These are phyloP conservation scores for Lindbergichthys nudifrons DNA, from an alignment of 2,797 vertebrate species.

Conservation along the genomic window DNA sequence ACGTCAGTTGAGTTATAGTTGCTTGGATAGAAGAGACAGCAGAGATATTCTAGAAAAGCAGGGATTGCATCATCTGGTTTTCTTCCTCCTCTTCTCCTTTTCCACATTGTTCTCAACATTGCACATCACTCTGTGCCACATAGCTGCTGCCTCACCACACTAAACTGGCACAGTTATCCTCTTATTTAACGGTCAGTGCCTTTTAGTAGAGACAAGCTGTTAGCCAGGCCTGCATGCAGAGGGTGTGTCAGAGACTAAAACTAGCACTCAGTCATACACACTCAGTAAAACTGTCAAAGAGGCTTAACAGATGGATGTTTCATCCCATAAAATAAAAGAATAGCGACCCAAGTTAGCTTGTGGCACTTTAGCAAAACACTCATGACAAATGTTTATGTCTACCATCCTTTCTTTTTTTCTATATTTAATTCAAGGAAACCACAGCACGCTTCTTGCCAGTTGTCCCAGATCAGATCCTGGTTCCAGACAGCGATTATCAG, in stretches of 20 bases:
- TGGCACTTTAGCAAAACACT: slow-evolving; percentile 33
- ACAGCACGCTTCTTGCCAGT: not conserved
- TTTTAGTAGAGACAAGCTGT: slow-evolving; percentile 32
- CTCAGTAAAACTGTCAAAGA: slow-evolving; percentile 39
- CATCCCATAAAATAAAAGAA: slow-evolving; percentile 18
- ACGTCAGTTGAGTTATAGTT: not conserved
- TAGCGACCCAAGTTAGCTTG: slow-evolving; percentile 9
- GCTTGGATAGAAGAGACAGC: not conserved
- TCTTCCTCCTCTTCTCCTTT: slow-evolving; percentile 11
- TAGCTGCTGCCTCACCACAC: slow-evolving; percentile 47
- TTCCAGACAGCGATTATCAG: slow-evolving; percentile 34
- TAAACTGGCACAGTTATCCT: slow-evolving; percentile 55
- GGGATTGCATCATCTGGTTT: slow-evolving; percentile 1
- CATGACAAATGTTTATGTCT: slow-evolving; percentile 3
- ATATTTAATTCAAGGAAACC: slow-evolving; percentile 6
- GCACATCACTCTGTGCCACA: slow-evolving; percentile 47
- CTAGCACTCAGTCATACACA: slow-evolving; percentile 35
- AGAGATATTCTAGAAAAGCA: not conserved
- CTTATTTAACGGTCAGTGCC: slow-evolving; percentile 61
- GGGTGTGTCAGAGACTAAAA: slow-evolving; percentile 51
- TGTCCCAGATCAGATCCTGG: slow-evolving; percentile 13
- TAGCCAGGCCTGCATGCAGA: slow-evolving; percentile 36
- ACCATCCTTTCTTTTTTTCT: slow-evolving; percentile 3
- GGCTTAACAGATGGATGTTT: slow-evolving; percentile 27
- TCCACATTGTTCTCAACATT: slow-evolving; percentile 25